Base-by-base conservation (phyloP, 2,113 vertebrate genomes). In the Sander vitreus region DNA sequence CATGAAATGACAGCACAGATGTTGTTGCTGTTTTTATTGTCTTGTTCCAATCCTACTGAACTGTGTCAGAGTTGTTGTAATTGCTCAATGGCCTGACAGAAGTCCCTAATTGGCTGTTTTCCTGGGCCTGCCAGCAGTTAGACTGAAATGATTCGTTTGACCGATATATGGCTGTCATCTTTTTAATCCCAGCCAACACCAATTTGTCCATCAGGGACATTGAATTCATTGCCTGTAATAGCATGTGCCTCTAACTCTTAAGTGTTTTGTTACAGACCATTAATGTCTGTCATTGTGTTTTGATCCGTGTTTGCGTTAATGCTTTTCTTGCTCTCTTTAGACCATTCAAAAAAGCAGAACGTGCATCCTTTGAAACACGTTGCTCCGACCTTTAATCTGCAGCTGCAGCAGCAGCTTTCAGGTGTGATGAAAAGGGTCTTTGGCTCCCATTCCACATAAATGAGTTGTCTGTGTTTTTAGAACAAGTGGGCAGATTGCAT, bases 51-150 rank as follows among this genome's bases (percentile, higher is more conserved):
- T 79, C 1, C 3, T 21, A 47, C 47, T 76, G 54, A 72, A 68
- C 63, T 73, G 64, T 84, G 80, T 84, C 76, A 65, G 54, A 60
- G 36, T 72, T 78, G 71, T 53, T 88, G 83, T 90, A 90, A 89
- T 91, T 76, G 71, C 72, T 87, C 5, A 65, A 72, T 69, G 66
- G 76, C 76, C 82, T 73, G 50, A 76, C 85, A 76, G 59, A 30
- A 51, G 45, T 62, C 33, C 1, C 50, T 68, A 62, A 78, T 85
- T 90, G 80, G 78, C 84, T 66, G 73, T 68, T 75, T 53, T 85
- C 73, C 86, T 76, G 74, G 6, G 57, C 67, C 47, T 48, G 55
- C 84, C 59, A 81, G 54, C 33, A 71, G 63, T 30, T 62, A 36
- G 36, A 58, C 68, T 33, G 36, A 72, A 23, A 65, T 77, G 9